phyloP scores from a whole-genome alignment of 1,140 invertebrate genomes.

The Drosophila dunni region DNA sequence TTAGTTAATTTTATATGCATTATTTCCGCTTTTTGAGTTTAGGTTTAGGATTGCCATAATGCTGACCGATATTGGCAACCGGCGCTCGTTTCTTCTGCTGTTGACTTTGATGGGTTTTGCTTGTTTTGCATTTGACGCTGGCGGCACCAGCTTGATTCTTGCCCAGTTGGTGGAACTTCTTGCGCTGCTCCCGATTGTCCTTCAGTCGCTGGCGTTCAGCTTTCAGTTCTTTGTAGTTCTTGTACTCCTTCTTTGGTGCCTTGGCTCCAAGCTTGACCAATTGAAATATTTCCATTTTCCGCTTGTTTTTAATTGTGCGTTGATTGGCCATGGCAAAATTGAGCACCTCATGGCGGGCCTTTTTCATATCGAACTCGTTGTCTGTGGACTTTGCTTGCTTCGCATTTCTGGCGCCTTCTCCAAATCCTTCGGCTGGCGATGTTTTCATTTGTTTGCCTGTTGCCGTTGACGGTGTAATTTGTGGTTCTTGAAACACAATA shows the following conservation, averaged over 20 bases:
- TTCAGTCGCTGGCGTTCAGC: constrained; percentile 82
- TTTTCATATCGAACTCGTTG: constrained; percentile 86
- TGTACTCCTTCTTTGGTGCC: constrained; percentile 86
- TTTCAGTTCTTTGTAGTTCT: constrained; percentile 87
- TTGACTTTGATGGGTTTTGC: constrained; percentile 78
- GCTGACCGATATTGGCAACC: constrained; percentile 72
- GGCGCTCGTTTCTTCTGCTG: constrained; percentile 79
- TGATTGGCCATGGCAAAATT: constrained; percentile 88
- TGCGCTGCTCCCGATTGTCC: constrained; percentile 74
- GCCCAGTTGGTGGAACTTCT: constrained; percentile 85
- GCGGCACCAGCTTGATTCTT: constrained; percentile 85
- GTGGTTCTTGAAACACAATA: constrained; percentile 64
- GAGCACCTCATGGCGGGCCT: constrained; percentile 87
- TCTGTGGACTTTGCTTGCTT: constrained; percentile 3
- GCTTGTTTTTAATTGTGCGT: constrained; percentile 86
- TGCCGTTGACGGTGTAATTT: constrained; percentile 15
- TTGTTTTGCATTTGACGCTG: constrained; percentile 83
- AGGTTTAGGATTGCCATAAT: constrained; percentile 78
- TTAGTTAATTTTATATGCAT: constrained; percentile 9
- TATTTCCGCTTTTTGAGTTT: constrained; percentile 78
- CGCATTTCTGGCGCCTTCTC: not conserved
- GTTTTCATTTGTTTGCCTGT: constrained; percentile 1
- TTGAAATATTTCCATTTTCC: constrained; percentile 86
- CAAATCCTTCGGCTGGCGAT: constrained; percentile 1
- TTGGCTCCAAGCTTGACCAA: constrained; percentile 88